Conservation (phyloP, 2,797 vertebrate genomes). For the Leptatherina wallacei region DNA sequence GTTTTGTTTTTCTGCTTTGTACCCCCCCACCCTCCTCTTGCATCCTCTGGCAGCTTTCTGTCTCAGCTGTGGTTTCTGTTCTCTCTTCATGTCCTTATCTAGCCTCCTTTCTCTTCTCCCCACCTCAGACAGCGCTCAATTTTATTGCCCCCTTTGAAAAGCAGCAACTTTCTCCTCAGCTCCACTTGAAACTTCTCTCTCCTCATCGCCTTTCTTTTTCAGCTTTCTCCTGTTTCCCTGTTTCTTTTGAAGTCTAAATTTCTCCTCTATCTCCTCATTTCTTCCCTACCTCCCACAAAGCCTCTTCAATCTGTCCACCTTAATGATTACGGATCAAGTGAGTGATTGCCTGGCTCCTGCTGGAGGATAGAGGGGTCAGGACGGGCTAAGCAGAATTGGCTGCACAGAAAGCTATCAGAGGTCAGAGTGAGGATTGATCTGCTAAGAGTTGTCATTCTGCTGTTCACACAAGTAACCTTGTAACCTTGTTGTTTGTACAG, state of each 20-base stretch:
- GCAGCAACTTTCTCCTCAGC: background rate
- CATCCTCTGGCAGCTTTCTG: background rate
- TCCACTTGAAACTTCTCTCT: background rate
- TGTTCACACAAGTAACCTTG: background rate
- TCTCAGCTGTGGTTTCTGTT: background rate
- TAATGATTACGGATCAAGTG: slow-evolving; percentile 3
- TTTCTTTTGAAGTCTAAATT: background rate
- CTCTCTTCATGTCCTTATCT: background rate
- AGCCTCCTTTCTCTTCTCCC: background rate
- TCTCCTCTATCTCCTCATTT: background rate
- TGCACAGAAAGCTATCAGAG: background rate
- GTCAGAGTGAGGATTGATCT: background rate
- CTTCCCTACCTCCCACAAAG: background rate
- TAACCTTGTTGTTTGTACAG: background rate
- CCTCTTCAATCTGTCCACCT: slow-evolving; percentile 6
- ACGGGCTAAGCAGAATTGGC: background rate
- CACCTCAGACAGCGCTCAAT: background rate
- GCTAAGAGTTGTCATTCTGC: background rate
- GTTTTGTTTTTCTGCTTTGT: background rate
- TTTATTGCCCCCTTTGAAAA: background rate
- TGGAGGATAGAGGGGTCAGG: too few relatives aligned
- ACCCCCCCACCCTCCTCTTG: background rate
- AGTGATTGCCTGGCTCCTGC: background rate
- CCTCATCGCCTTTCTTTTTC: background rate
- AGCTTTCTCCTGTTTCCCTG: background rate